phyloP scores from a whole-genome alignment of 1,140 invertebrate species.

The Drosophila azteca region DNA sequence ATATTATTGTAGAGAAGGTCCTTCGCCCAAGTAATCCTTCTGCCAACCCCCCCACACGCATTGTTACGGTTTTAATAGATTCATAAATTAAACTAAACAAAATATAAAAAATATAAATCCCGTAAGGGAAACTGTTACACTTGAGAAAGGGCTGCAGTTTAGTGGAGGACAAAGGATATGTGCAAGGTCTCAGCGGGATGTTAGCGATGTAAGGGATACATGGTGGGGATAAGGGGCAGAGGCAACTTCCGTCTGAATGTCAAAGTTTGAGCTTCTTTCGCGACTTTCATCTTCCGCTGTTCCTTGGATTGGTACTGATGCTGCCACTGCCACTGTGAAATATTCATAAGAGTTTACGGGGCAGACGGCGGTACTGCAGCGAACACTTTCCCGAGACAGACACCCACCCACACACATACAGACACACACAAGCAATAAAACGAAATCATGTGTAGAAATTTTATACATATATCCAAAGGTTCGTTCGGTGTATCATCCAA shows the following conservation, averaged over 20 bases:
- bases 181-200: slow-evolving; percentile 9
- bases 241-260: slow-evolving; percentile 48
- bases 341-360: slow-evolving; percentile 48
- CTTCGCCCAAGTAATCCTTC: slow-evolving; percentile 2
- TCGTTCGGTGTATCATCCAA: slow-evolving; percentile 26
- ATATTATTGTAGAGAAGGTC: slow-evolving; percentile 46
- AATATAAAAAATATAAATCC: slow-evolving; percentile 6
- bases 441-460: slow-evolving; percentile 63
- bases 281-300: slow-evolving; percentile 1
- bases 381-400: background rate
- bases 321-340: slow-evolving; percentile 39
- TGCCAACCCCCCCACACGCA: background rate
- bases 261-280: slow-evolving; percentile 37
- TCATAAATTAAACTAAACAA: slow-evolving; percentile 50
- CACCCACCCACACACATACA: background rate
- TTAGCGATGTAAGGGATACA: too few species aligned
- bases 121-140: slow-evolving; percentile 25
- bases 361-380: background rate
- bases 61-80: slow-evolving; percentile 46
- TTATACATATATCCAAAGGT: slow-evolving; percentile 35
- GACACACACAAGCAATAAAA: slow-evolving; percentile 46
- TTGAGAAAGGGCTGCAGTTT: background rate
- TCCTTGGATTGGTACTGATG: too few species aligned
- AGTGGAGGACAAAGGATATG: slow-evolving; percentile 8
- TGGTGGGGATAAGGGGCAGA: background rate